A percentile compares a stretch with the other conserved stretches of the same genome.
Conservation (phyloP, 2,797 vertebrate genomes). For the Poeciliopsis presidionis region DNA sequence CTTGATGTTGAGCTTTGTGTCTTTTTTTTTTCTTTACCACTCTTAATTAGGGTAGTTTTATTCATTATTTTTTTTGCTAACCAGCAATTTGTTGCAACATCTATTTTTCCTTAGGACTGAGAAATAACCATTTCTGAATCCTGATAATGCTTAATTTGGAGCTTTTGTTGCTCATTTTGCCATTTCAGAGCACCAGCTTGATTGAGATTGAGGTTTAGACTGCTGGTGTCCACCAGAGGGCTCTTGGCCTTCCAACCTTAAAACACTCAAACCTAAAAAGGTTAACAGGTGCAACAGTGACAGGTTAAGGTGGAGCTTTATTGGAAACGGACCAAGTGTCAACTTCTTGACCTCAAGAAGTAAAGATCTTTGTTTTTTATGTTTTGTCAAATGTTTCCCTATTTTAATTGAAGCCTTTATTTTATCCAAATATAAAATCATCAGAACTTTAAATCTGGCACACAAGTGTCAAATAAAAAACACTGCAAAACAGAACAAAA, state of each 20-base stretch:
- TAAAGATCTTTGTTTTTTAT: too few species aligned
- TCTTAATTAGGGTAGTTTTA: background rate
- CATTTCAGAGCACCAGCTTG: background rate
- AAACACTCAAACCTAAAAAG: background rate
- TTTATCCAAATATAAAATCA: background rate
- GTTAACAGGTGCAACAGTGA: background rate
- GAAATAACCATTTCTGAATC: background rate
- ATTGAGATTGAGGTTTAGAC: background rate
- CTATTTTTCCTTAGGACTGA: background rate
- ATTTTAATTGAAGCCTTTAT: background rate
- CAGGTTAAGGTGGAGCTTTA: background rate
- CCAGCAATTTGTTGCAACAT: background rate
- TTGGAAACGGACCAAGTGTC: background rate
- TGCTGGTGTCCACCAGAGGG: constrained; percentile 13
- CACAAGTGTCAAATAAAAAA: background rate
- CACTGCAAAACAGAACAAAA: background rate
- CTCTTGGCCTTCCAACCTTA: constrained; percentile 13
- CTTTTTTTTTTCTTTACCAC: background rate
- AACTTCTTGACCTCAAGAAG: background rate
- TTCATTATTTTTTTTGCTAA: background rate
- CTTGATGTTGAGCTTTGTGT: background rate
- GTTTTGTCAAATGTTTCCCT: background rate
- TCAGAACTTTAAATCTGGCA: background rate
- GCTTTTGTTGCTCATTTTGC: background rate
- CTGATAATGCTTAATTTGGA: background rate